These are phyloP conservation scores for Bombyx mandarina DNA, from an alignment of 1,140 invertebrate genomes.

Conservation along the genomic window DNA sequence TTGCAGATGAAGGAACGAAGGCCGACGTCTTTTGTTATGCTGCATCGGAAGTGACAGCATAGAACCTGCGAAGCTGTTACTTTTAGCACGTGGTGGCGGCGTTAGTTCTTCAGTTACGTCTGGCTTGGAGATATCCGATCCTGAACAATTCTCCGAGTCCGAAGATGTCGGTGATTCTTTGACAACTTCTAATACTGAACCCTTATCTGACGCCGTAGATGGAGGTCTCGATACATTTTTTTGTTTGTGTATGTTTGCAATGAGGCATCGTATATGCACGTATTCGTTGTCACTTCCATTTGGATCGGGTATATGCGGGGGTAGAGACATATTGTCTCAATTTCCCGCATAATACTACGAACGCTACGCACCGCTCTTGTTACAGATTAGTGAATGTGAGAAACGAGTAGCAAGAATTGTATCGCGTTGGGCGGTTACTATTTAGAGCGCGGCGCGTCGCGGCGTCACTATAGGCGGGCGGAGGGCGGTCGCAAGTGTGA, in stretches of 20 bases:
- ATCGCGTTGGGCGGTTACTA: constrained; percentile 55
- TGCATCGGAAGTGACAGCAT: constrained; percentile 37
- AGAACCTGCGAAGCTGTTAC: constrained; percentile 63
- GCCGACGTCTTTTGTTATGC: constrained; percentile 42
- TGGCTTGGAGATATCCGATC: constrained; percentile 29
- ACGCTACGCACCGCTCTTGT: constrained; percentile 37
- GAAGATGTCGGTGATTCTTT: constrained; percentile 45
- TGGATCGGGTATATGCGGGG: constrained; percentile 31
- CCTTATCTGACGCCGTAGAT: constrained; percentile 14
- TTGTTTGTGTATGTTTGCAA: constrained; percentile 63
- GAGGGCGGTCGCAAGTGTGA: constrained; percentile 41
- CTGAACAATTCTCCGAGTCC: constrained; percentile 39
- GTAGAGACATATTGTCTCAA: constrained; percentile 41
- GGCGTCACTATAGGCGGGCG: constrained; percentile 34
- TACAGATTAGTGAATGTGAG: constrained; percentile 45
- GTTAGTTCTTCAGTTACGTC: constrained; percentile 21
- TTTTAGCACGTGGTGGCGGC: constrained; percentile 42
- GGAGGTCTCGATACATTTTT: constrained; percentile 65
- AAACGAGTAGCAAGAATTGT: constrained; percentile 29
- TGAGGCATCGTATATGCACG: constrained; percentile 59
- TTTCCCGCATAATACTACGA: constrained; percentile 45
- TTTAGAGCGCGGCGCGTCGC: constrained; percentile 39
- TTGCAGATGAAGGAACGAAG: constrained; percentile 58
- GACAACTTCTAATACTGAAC: constrained; percentile 33
- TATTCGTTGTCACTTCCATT: constrained; percentile 43